Conservation (phyloP, 2,113 vertebrate genomes). For the Mesocricetus auratus region DNA sequence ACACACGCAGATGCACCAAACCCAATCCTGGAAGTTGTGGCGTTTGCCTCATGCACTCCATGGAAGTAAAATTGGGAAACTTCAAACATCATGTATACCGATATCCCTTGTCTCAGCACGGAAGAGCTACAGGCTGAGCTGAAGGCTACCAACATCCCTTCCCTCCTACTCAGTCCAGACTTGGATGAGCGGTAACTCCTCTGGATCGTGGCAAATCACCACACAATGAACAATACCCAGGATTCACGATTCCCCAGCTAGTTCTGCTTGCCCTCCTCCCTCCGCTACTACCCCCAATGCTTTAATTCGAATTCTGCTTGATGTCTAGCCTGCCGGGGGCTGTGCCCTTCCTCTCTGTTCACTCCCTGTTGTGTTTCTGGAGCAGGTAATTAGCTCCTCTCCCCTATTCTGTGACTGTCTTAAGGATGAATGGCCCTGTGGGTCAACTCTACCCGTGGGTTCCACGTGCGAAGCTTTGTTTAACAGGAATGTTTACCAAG, state of each 20-base stretch:
- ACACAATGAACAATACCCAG: fast-evolving
- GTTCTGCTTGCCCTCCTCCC: fast-evolving
- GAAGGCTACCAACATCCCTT: too few relatives aligned
- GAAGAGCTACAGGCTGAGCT: background rate
- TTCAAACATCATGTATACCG: too few relatives aligned
- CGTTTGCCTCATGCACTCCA: background rate
- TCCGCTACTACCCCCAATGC: fast-evolving
- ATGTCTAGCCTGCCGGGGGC: fast-evolving
- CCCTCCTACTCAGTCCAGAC: background rate
- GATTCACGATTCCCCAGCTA: fast-evolving
- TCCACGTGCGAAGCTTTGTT: background rate
- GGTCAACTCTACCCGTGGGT: background rate
- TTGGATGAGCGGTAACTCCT: background rate
- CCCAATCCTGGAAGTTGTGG: background rate
- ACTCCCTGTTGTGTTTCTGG: fast-evolving
- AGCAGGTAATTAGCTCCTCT: too few relatives aligned
- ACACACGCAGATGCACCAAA: too few relatives aligned
- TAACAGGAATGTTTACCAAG: background rate
- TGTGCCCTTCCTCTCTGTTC: too few relatives aligned
- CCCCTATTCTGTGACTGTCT: background rate
- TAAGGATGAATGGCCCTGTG: too few relatives aligned
- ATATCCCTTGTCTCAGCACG: too few relatives aligned
- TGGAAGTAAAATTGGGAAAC: background rate
- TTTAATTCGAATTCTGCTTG: too few relatives aligned
- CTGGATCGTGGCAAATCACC: fast-evolving